A percentile compares a stretch with the other conserved stretches of the same genome.
Conservation (phyloP, 2,797 vertebrate species). For the Uromys caudimaculatus region DNA sequence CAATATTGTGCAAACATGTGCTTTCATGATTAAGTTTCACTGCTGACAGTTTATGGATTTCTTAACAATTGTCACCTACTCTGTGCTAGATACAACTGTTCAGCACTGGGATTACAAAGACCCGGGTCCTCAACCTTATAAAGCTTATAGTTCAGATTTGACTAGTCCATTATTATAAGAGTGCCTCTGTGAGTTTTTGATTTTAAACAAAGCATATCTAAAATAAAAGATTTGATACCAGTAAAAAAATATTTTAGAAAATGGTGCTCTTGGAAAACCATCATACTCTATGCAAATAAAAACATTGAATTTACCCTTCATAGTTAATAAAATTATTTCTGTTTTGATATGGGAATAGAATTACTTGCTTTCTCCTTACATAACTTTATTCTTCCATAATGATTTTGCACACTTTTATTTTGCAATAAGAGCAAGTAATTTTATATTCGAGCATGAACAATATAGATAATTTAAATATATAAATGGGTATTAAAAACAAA, state of each 20-base stretch:
- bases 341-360: not conserved
- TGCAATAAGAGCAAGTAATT: not conserved
- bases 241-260: not conserved
- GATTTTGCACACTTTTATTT: not conserved
- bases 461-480: not conserved
- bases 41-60: not conserved
- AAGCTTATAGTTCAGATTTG: not conserved
- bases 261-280: not conserved
- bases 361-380: not conserved
- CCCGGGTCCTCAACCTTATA: not conserved
- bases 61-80: not conserved
- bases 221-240: not conserved
- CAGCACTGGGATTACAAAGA: not conserved
- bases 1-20: not conserved
- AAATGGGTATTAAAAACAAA: not conserved
- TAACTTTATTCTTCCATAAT: not conserved
- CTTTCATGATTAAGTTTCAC: conserved; percentile 8
- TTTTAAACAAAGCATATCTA: not conserved
- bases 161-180: not conserved
- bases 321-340: not conserved
- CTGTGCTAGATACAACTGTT: not conserved
- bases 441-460: not conserved
- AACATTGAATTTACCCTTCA: not conserved
- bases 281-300: not conserved
- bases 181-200: not conserved